Evolutionary conservation across 2,888 invertebrate species (phyloP).

Genomic region (Drosophila fulvimacula): DNA sequence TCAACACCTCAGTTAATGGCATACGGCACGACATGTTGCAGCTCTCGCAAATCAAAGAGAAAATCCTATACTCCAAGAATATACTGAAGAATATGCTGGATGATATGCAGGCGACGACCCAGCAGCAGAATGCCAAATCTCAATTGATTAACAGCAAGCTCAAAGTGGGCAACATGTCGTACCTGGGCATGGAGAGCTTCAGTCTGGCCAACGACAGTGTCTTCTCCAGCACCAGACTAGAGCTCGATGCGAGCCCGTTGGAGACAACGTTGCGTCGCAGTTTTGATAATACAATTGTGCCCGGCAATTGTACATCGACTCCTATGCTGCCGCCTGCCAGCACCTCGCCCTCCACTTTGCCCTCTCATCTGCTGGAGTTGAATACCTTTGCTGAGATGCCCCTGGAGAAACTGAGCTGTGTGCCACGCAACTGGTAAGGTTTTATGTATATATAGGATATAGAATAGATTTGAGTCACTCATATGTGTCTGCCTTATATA

Average conservation of each 20-base stretch:
- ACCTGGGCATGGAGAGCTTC: slow-evolving; percentile 70
- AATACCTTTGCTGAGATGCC: slow-evolving; percentile 79
- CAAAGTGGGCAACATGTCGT: slow-evolving; percentile 68
- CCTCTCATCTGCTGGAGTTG: slow-evolving; percentile 77
- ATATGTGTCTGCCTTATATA: not conserved
- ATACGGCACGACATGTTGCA: slow-evolving; percentile 82
- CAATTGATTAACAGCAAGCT: slow-evolving; percentile 74
- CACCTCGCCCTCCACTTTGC: slow-evolving; percentile 49
- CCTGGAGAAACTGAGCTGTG: slow-evolving; percentile 76
- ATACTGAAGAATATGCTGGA: slow-evolving; percentile 77
- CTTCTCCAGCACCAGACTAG: slow-evolving; percentile 83
- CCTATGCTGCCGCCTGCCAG: slow-evolving; percentile 21
- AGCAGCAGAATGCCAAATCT: slow-evolving; percentile 63
- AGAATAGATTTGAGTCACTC: no score
- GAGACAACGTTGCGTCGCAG: slow-evolving; percentile 58
- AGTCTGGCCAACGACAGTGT: slow-evolving; percentile 73
- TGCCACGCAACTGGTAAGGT: slow-evolving; percentile 78
- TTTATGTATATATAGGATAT: not conserved
- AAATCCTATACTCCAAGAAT: slow-evolving; percentile 82
- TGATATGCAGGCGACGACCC: slow-evolving; percentile 69
- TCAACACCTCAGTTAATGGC: slow-evolving; percentile 78
- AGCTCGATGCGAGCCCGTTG: slow-evolving; percentile 75
- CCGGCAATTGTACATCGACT: slow-evolving; percentile 32
- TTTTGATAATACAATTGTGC: slow-evolving; percentile 51
- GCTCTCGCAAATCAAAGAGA: slow-evolving; percentile 82